These are phyloP conservation scores for Drosophila kepulauana DNA, from an alignment of 1,140 invertebrate genomes.

Conservation along the genomic window DNA sequence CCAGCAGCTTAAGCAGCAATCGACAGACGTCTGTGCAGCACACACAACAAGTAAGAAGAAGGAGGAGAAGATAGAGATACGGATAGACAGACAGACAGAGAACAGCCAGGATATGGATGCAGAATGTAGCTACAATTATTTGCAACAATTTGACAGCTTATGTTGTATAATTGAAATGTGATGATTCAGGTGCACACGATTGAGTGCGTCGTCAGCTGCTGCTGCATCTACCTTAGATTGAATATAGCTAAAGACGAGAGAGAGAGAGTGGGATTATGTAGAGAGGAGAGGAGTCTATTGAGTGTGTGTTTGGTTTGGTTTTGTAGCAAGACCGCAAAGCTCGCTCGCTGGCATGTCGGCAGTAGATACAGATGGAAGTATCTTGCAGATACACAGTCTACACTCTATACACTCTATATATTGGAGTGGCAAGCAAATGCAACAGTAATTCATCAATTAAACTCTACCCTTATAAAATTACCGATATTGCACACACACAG, in stretches of 20 bases:
- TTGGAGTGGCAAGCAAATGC: constrained; percentile 39
- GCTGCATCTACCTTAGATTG: constrained; percentile 20
- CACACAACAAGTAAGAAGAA: not conserved
- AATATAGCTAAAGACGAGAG: too few species aligned
- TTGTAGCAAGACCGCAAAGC: constrained; percentile 57
- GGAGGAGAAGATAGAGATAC: not conserved
- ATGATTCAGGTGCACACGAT: constrained; percentile 64
- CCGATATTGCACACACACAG: constrained; percentile 29
- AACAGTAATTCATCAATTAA: constrained; percentile 80
- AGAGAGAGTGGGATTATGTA: constrained; percentile 33
- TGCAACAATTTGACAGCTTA: constrained; percentile 50
- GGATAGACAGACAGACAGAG: not conserved
- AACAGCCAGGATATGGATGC: not conserved
- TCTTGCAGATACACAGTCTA: constrained; percentile 10
- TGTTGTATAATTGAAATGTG: constrained; percentile 67
- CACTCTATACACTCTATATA: too few species aligned
- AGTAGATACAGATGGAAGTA: constrained; percentile 27
- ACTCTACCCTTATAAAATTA: constrained; percentile 67
- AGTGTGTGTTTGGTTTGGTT: constrained; percentile 31
- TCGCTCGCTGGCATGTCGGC: constrained; percentile 15
- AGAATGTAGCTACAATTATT: constrained; percentile 57
- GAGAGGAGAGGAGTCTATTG: not conserved
- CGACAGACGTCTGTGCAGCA: not conserved
- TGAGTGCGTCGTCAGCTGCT: constrained; percentile 57
- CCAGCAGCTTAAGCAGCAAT: constrained; percentile 14